A percentile compares a stretch with the other conserved stretches of the same genome.
Conservation (phyloP, 2,797 vertebrate species). For the Cynopterus sphinx region DNA sequence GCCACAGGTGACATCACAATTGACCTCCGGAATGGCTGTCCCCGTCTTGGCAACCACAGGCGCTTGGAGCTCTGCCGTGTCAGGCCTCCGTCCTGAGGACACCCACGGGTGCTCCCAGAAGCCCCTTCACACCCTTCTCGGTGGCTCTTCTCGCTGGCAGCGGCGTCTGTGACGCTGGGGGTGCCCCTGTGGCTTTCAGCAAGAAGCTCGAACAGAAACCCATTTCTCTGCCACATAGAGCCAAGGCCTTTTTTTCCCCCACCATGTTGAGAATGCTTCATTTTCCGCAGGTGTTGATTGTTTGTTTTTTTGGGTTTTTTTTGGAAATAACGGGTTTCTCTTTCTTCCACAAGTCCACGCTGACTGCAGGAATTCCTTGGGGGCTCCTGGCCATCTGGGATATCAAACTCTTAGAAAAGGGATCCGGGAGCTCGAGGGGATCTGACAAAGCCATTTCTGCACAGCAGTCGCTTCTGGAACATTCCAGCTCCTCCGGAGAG, state of each 20-base stretch:
- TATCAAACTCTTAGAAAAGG: not conserved
- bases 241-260: not conserved
- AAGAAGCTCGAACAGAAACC: not conserved
- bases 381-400: not conserved
- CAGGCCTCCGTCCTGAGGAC: not conserved
- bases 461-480: not conserved
- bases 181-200: not conserved
- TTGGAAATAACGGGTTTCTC: not conserved
- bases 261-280: not conserved
- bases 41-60: not conserved
- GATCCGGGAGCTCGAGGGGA: not conserved
- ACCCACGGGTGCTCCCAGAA: not conserved
- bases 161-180: not conserved
- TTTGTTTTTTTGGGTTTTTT: too few relatives aligned
- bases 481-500: not conserved
- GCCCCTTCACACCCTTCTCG: not conserved
- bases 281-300: not conserved
- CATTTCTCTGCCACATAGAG: not conserved
- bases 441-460: not conserved
- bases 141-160: not conserved
- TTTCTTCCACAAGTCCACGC: not conserved
- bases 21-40: not conserved
- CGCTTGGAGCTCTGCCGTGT: too few relatives aligned
- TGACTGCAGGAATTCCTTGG: not conserved
- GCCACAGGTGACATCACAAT: not conserved